These are phyloP conservation scores for Indri indri DNA, from an alignment of 2,113 vertebrate species.

Conservation along the genomic window DNA sequence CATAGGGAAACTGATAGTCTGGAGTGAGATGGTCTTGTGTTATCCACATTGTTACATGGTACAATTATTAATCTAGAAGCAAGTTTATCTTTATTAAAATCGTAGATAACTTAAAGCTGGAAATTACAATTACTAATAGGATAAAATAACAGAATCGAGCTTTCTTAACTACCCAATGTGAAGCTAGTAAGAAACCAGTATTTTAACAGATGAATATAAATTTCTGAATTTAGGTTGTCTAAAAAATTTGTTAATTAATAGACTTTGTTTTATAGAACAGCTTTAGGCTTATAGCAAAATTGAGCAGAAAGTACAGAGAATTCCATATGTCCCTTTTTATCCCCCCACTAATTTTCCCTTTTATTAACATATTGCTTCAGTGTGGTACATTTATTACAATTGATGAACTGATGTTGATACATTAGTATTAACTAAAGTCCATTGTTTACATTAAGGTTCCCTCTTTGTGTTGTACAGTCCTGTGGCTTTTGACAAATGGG, in stretches of 20 bases:
- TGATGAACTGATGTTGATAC: not conserved
- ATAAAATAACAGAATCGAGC: not conserved
- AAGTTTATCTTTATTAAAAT: not conserved
- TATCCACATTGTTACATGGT: not conserved
- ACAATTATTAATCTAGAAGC: not conserved
- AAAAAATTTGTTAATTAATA: not conserved
- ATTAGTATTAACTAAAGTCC: not conserved
- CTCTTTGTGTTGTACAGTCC: not conserved
- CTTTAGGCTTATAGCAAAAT: not conserved
- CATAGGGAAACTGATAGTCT: not conserved
- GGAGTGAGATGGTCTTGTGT: not conserved
- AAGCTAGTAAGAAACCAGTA: not conserved
- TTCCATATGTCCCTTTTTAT: not conserved
- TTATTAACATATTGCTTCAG: not conserved
- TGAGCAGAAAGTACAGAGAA: not conserved
- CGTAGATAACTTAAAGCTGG: not conserved
- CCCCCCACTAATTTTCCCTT: not conserved
- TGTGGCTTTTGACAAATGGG: not conserved
- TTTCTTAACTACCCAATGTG: not conserved
- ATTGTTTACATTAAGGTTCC: not conserved
- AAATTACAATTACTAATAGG: no score
- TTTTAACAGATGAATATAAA: not conserved
- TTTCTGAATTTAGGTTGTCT: not conserved
- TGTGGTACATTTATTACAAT: not conserved
- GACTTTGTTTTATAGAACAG: not conserved